Evolutionary conservation across 2,113 vertebrate genomes (phyloP).

Genomic region (Python bivittatus): DNA sequence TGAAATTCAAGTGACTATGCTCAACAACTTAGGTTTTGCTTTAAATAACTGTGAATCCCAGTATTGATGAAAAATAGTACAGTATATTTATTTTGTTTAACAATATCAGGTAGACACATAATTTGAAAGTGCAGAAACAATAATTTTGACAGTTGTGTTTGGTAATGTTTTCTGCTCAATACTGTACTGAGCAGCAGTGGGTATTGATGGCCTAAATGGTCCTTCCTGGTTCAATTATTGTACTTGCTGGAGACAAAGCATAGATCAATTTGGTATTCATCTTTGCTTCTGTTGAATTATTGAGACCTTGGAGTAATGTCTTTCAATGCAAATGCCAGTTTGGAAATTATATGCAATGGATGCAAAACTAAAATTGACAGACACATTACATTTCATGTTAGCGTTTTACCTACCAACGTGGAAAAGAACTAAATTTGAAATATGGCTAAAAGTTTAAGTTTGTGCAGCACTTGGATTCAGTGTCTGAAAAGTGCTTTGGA

Average conservation of each 20-base stretch:
- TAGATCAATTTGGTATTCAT: neutral
- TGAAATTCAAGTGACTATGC: neutral
- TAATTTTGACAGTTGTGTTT: neutral
- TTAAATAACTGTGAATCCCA: neutral
- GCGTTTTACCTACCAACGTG: neutral
- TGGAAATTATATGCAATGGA: neutral
- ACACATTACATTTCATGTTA: neutral
- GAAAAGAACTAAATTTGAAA: neutral
- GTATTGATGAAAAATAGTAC: neutral
- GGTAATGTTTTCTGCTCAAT: too few species aligned
- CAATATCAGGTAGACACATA: neutral
- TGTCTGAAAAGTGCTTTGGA: neutral
- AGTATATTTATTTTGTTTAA: neutral
- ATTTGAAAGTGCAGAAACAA: neutral
- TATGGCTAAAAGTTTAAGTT: neutral
- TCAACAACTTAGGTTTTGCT: neutral
- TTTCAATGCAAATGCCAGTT: neutral
- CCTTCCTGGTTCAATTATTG: neutral
- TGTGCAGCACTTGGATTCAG: neutral
- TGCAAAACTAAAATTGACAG: neutral
- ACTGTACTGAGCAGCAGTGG: neutral
- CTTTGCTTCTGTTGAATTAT: neutral
- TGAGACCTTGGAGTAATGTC: neutral
- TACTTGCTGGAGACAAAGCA: neutral
- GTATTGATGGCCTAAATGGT: neutral